phyloP scores from a whole-genome alignment of 1,140 invertebrate genomes.

The Rhyzopertha dominica region DNA sequence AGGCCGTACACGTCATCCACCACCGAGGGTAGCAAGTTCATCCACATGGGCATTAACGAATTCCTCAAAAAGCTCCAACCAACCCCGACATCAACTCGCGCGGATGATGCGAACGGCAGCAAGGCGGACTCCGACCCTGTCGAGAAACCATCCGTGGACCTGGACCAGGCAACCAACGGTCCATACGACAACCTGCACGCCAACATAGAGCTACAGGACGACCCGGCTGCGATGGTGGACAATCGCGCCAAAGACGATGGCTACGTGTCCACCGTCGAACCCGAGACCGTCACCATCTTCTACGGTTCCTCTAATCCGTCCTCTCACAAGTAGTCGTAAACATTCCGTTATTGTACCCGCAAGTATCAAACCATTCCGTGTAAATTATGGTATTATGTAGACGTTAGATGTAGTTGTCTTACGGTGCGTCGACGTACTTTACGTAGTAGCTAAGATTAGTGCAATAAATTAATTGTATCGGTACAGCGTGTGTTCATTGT shows the following conservation, averaged over 20 bases:
- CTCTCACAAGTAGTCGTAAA: too few species aligned
- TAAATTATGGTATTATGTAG: too few species aligned
- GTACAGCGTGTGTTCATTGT: too few species aligned
- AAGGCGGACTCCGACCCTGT: constrained; percentile 19
- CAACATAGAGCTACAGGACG: constrained; percentile 50
- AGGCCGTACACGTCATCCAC: constrained; percentile 17
- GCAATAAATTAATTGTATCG: too few species aligned
- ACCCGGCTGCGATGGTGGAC: constrained; percentile 43
- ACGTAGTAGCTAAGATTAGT: too few species aligned
- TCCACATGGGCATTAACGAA: constrained; percentile 22
- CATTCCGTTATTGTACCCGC: too few species aligned
- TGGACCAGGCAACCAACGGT: constrained; percentile 46
- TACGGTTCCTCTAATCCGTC: constrained; percentile 29
- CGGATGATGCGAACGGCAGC: constrained; percentile 18
- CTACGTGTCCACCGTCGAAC: constrained; percentile 52
- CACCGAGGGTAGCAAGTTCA: constrained; percentile 23
- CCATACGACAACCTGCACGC: constrained; percentile 49
- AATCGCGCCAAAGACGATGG: constrained; percentile 41
- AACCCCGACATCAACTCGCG: constrained; percentile 13
- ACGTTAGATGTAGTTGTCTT: too few species aligned
- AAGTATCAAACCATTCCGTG: too few species aligned
- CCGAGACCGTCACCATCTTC: constrained; percentile 48
- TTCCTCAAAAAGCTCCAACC: constrained; percentile 23
- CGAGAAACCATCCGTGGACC: constrained; percentile 17
- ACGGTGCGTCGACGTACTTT: too few species aligned